Conservation (phyloP, 2,113 vertebrate genomes). For the Rana temporaria region DNA sequence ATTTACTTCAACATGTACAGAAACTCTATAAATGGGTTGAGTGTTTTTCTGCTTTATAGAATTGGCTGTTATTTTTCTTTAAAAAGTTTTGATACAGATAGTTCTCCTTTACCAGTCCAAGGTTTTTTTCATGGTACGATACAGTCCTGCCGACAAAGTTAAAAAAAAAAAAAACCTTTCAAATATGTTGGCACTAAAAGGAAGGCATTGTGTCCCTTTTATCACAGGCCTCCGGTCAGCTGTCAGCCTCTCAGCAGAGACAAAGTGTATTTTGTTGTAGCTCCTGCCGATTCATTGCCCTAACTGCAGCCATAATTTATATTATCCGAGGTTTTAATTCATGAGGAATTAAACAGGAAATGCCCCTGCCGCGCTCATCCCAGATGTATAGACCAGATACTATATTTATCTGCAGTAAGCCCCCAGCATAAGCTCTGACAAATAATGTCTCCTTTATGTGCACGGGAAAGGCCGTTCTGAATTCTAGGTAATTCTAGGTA, state of each 20-base stretch:
- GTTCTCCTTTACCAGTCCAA: too few relatives aligned
- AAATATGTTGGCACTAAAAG: too few relatives aligned
- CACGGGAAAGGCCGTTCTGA: not conserved
- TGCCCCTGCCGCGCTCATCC: slow-evolving; percentile 6
- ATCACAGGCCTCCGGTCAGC: not conserved
- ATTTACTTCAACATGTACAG: too few relatives aligned
- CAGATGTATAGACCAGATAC: slow-evolving; percentile 36
- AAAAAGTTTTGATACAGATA: too few relatives aligned
- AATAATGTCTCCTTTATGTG: slow-evolving; percentile 35
- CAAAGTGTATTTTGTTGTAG: not conserved
- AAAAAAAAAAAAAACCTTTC: not conserved
- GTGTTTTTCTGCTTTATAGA: too few relatives aligned
- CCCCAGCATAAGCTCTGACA: not conserved
- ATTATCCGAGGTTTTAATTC: slow-evolving; percentile 25
- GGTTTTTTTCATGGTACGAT: too few relatives aligned
- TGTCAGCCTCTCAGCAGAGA: not conserved
- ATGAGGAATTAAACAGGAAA: slow-evolving; percentile 43
- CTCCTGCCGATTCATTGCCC: slow-evolving; percentile 11
- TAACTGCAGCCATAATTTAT: slow-evolving; percentile 9
- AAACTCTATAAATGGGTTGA: too few relatives aligned
- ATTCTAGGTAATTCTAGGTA: slow-evolving; percentile 23
- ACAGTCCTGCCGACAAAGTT: too few relatives aligned
- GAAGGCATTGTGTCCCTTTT: not conserved
- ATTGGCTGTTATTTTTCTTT: too few relatives aligned
- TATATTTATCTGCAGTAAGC: slow-evolving; percentile 29